Evolutionary conservation across 2,797 vertebrate genomes (phyloP), one percentile per base, ranked within the genome.

Genomic region (Hippopotamyrus pictus): DNA sequence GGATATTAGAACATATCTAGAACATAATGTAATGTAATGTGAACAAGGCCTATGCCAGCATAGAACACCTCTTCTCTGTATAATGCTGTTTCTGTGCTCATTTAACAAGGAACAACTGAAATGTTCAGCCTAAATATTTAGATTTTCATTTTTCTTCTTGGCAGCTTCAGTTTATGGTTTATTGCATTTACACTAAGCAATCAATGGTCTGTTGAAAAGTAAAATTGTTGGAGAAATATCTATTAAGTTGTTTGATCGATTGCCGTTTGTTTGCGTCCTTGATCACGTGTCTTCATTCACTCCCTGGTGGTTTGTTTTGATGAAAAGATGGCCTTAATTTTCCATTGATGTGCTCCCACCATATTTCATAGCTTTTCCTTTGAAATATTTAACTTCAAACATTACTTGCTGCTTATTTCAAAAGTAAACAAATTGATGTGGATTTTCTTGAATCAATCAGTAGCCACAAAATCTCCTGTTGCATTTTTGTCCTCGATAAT

Each of bases 281-380:
- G 54, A 89, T 89, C 90, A 89, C 88, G 88, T 83, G 33, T 3
- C 51, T 91, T 50, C 11, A 12, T 89, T 90, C 89, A 89, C 85
- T 46, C 3, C 53, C 25, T 65, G 9, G 29, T 83, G 37, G 89
- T 88, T 84, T 54, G 79, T 84, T 57, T 57, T 65, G 33, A 90
- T 88, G 65, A 91, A 91, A 91, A 88, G 89, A 9, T 86, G 86
- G 79, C 89, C 89, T 90, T 91, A 89, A 22, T 17, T 85, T 12
- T 48, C 19, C 25, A 83, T 7, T 25, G n/a, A 62, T 62, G 7
- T 50, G 79, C 33, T 17, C 50, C 85, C 29, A 29, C 50, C 22
- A 3, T 25, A 51, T 86, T 25, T 85, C 51, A 86, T 33, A 59
- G 33, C 87, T 89, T 29, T 85, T 90, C 88, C 76, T 54, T 25